Conservation (phyloP, 2,797 vertebrate genomes). For the Acrossocheilus fasciatus region DNA sequence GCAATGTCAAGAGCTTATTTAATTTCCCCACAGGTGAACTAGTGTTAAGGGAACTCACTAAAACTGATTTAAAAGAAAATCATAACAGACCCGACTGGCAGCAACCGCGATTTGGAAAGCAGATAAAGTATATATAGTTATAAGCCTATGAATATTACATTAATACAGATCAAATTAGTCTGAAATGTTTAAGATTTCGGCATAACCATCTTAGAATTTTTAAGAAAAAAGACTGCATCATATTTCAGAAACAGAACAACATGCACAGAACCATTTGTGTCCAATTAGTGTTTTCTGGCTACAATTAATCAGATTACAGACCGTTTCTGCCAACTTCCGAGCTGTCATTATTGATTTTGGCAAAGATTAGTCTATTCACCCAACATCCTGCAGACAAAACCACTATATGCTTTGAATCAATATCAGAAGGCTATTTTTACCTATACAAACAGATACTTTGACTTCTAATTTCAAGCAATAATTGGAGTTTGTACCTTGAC, state of each 20-base stretch:
- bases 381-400: slow-evolving; percentile 7
- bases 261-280: neutral
- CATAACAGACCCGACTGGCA: neutral
- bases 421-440: neutral
- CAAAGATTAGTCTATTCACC: slow-evolving; percentile 11
- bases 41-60: neutral
- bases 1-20: neutral
- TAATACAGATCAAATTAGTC: neutral
- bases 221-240: neutral
- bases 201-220: neutral
- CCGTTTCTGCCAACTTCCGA: slow-evolving; percentile 9
- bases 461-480: neutral
- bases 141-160: neutral
- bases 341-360: slow-evolving; percentile 11
- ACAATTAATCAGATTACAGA: slow-evolving; percentile 11
- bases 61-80: slow-evolving; percentile 8
- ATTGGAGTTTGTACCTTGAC: slow-evolving; percentile 85
- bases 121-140: neutral
- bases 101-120: neutral
- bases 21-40: neutral
- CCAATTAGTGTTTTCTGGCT: neutral
- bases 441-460: neutral
- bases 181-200: neutral
- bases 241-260: slow-evolving; percentile 7
- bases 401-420: slow-evolving; percentile 8